Percentiles rank a stretch among this genome's conserved stretches.
Evolutionary conservation across 2,797 vertebrate species (phyloP).

Genomic region (Chrysocyon brachyurus): DNA sequence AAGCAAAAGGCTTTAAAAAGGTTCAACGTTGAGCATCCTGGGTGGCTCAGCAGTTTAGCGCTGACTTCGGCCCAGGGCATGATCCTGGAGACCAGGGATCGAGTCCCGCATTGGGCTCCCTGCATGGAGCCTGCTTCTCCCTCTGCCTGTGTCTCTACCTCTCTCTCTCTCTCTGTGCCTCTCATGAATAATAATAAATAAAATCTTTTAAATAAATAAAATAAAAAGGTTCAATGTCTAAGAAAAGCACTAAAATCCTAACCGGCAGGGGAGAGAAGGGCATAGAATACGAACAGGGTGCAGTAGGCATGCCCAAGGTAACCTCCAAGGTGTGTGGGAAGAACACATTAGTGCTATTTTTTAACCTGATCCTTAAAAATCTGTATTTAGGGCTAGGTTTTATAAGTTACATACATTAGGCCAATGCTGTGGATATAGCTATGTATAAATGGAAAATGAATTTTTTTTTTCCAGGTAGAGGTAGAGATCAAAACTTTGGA

Average conservation of each 20-base stretch:
- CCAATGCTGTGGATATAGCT: neutral
- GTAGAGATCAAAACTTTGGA: constrained; percentile 45
- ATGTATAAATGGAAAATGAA: neutral
- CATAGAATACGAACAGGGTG: neutral
- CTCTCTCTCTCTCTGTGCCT: too few relatives aligned
- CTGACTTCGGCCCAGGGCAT: too few relatives aligned
- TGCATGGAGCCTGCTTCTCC: too few relatives aligned
- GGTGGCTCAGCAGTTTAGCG: too few relatives aligned
- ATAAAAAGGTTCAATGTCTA: neutral
- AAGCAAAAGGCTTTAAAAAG: neutral
- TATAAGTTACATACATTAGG: neutral
- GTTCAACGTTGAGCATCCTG: neutral
- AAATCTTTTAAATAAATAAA: too few relatives aligned
- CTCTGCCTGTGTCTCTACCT: too few relatives aligned
- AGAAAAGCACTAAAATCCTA: constrained; percentile 48
- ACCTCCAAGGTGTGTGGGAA: neutral
- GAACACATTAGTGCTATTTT: neutral
- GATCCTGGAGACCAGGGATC: too few relatives aligned
- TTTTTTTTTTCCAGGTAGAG: constrained; percentile 22
- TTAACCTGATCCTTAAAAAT: constrained; percentile 29
- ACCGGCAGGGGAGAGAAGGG: neutral
- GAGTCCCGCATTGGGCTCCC: too few relatives aligned
- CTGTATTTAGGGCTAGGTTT: neutral
- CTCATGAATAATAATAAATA: too few relatives aligned
- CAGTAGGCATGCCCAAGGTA: neutral